Conservation (phyloP, 1,140 invertebrate species). For the Hydropsyche tenuis region DNA sequence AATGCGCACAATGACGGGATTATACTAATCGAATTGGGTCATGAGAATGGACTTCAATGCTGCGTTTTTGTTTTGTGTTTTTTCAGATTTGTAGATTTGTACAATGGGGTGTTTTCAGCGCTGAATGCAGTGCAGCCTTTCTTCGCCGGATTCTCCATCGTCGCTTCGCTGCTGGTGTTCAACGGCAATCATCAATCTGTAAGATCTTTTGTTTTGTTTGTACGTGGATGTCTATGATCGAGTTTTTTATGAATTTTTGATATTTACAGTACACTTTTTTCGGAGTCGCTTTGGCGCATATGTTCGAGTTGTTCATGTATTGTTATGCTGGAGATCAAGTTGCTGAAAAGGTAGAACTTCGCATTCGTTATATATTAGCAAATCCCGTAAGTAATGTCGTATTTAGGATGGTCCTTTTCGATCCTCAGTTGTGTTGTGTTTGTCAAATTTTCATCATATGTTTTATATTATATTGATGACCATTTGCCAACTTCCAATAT, state of each 20-base stretch:
- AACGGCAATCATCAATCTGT: constrained; percentile 43
- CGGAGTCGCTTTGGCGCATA: constrained; percentile 42
- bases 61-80: not conserved
- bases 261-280: constrained; percentile 42
- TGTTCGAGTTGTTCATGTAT: constrained; percentile 46
- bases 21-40: constrained; percentile 7
- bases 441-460: no score
- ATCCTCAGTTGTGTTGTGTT: no score
- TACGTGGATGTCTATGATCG: no score
- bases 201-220: no score
- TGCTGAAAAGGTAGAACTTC: constrained; percentile 38
- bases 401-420: no score
- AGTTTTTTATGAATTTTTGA: not conserved
- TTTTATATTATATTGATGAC: no score
- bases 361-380: no score
- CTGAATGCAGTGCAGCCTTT: constrained; percentile 37
- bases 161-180: constrained; percentile 43
- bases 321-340: constrained; percentile 44
- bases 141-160: constrained; percentile 41
- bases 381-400: no score
- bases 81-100: constrained; percentile 36
- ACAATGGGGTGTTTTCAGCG: constrained; percentile 37
- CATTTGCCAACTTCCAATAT: no score
- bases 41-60: not conserved
- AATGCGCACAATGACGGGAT: not conserved